phyloP scores from a whole-genome alignment of 1,140 invertebrate species.

The Microplitis mediator region DNA sequence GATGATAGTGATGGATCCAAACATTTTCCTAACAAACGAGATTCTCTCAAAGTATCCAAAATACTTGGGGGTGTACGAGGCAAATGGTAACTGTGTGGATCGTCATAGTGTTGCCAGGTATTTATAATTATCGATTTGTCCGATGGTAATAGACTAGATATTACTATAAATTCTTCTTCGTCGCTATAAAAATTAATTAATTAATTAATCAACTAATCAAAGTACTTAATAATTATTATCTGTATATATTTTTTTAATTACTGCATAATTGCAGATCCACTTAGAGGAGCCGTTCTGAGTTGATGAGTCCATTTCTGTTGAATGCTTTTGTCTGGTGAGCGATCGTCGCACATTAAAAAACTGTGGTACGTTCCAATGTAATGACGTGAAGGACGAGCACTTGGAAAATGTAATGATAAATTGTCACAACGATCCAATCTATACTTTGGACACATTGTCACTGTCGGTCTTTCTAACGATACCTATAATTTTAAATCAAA shows the following conservation, averaged over 20 bases:
- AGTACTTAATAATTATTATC: not conserved
- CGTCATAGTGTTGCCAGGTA: conserved; percentile 45
- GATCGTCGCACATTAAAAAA: conserved; percentile 50
- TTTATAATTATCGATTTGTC: conserved; percentile 53
- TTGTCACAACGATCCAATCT: conserved; percentile 50
- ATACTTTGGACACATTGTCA: conserved; percentile 50
- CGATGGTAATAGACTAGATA: conserved; percentile 47
- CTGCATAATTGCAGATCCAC: conserved; percentile 29
- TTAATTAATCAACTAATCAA: not conserved
- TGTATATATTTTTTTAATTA: conserved; percentile 33
- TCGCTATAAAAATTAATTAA: conserved; percentile 36
- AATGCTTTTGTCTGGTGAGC: conserved; percentile 42
- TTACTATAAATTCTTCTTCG: conserved; percentile 46
- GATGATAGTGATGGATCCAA: conserved; percentile 48
- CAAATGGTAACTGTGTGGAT: conserved; percentile 44
- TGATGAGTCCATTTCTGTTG: conserved; percentile 59
- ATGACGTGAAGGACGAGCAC: conserved; percentile 43
- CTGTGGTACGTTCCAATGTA: conserved; percentile 54
- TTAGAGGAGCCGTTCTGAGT: conserved; percentile 51
- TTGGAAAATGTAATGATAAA: conserved; percentile 42
- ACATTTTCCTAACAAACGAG: conserved; percentile 49
- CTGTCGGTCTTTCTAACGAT: conserved; percentile 36
- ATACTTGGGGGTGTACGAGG: conserved; percentile 47
- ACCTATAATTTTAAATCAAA: conserved; percentile 24
- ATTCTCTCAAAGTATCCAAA: conserved; percentile 44